Conservation (phyloP, 2,888 invertebrate genomes). For the Nasonia oneida region DNA sequence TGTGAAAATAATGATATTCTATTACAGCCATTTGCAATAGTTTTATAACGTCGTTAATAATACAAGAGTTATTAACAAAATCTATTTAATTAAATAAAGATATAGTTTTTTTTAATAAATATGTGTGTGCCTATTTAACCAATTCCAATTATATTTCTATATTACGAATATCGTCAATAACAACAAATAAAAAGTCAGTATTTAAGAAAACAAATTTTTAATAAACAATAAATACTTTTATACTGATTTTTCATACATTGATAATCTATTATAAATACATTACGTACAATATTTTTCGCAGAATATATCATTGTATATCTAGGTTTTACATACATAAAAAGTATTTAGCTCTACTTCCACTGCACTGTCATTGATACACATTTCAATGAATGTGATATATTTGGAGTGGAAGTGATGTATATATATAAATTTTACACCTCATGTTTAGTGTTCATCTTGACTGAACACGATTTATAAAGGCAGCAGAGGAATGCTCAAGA, state of each 20-base stretch:
- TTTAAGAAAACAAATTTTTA: slow-evolving; percentile 60
- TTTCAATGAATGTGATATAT: slow-evolving; percentile 53
- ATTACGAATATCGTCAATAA: background rate
- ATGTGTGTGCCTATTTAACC: slow-evolving; percentile 13
- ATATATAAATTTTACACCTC: slow-evolving; percentile 57
- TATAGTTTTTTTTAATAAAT: slow-evolving; percentile 48
- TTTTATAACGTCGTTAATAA: slow-evolving; percentile 22
- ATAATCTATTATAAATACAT: slow-evolving; percentile 59
- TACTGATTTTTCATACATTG: slow-evolving; percentile 53
- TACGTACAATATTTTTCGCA: slow-evolving; percentile 60
- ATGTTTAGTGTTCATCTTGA: slow-evolving; percentile 47
- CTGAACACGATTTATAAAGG: slow-evolving; percentile 67
- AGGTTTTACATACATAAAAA: slow-evolving; percentile 59
- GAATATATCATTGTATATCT: slow-evolving; percentile 60
- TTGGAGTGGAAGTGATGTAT: slow-evolving; percentile 50
- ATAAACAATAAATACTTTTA: slow-evolving; percentile 61
- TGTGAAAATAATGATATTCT: slow-evolving; percentile 48
- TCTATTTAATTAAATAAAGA: slow-evolving; percentile 39
- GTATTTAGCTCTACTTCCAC: slow-evolving; percentile 51
- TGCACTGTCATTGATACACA: slow-evolving; percentile 40
- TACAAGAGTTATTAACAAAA: slow-evolving; percentile 31
- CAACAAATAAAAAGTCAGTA: slow-evolving; percentile 39
- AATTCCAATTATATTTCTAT: background rate
- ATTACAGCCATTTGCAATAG: background rate
- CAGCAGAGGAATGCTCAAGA: slow-evolving; percentile 75